Conservation (phyloP, 2,888 invertebrate genomes). For the Masnerella sp. region DNA sequence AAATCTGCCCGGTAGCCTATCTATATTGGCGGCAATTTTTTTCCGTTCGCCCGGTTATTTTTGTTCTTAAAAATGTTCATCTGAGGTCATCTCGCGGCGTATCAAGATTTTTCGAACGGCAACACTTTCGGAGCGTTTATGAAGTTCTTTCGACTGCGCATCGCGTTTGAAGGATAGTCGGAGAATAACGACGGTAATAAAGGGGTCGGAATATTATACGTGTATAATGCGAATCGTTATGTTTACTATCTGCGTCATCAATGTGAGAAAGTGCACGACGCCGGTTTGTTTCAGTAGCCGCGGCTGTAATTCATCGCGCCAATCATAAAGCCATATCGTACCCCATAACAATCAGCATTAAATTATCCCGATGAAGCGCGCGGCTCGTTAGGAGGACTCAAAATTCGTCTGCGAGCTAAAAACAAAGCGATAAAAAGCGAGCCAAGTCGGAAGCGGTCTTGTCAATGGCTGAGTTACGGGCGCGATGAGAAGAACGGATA, state of each 20-base stretch:
- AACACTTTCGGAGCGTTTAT: conserved; percentile 10
- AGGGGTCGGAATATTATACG: conserved; percentile 49
- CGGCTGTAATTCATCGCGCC: conserved; percentile 34
- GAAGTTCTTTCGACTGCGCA: conserved; percentile 28
- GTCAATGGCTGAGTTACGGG: conserved; percentile 21
- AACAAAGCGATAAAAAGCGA: too few relatives aligned
- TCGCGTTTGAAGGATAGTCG: conserved; percentile 43
- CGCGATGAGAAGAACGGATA: conserved; percentile 29
- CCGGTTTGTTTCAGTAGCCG: conserved; percentile 62
- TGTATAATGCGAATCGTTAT: conserved; percentile 59
- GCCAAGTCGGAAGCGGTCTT: too few relatives aligned
- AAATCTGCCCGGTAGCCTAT: conserved; percentile 13
- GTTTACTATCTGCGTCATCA: conserved; percentile 63
- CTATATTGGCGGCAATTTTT: not conserved
- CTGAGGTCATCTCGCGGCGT: not conserved
- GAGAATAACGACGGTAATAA: conserved; percentile 47
- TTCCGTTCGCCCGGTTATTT: not conserved
- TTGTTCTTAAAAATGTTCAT: too few relatives aligned
- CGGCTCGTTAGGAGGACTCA: not conserved
- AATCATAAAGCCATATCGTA: conserved; percentile 45
- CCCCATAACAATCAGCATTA: conserved; percentile 38
- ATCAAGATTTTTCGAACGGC: not conserved
- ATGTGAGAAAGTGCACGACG: conserved; percentile 59
- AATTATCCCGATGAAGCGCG: conserved; percentile 11
- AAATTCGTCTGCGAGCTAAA: not conserved